Evolutionary conservation across 1,140 invertebrate genomes (phyloP).

Genomic region (Phenacoccus solenopsis): DNA sequence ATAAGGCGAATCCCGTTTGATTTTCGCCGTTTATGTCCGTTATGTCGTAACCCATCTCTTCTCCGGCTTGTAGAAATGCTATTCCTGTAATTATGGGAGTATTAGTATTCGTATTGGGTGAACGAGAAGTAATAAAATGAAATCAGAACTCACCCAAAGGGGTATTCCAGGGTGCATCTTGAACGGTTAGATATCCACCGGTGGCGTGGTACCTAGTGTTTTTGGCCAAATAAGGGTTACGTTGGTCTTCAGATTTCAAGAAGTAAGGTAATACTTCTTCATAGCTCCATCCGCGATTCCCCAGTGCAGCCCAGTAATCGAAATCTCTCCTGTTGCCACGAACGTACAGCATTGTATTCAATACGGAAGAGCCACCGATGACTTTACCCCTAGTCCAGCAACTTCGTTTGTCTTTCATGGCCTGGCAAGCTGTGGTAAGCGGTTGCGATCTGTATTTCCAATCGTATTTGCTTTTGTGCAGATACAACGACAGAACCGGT

Average conservation of each 20-base stretch:
- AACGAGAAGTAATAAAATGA: not conserved
- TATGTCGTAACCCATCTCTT: constrained; percentile 80
- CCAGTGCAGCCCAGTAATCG: constrained; percentile 76
- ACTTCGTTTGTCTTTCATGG: constrained; percentile 64
- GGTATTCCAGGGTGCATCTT: constrained; percentile 66
- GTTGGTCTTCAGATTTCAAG: constrained; percentile 69
- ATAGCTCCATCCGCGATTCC: constrained; percentile 81
- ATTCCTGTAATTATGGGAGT: constrained; percentile 32
- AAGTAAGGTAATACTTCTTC: constrained; percentile 79
- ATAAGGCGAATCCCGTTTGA: constrained; percentile 68
- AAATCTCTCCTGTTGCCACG: constrained; percentile 80
- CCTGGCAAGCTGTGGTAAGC: constrained; percentile 68
- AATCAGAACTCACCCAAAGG: constrained; percentile 44
- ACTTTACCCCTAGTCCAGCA: constrained; percentile 72
- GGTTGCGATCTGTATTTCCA: constrained; percentile 87
- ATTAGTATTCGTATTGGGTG: too few species aligned
- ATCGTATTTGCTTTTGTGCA: constrained; percentile 81
- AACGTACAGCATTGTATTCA: constrained; percentile 86
- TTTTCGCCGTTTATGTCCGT: constrained; percentile 60
- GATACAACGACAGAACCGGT: constrained; percentile 65
- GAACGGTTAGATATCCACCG: constrained; percentile 66
- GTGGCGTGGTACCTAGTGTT: constrained; percentile 54
- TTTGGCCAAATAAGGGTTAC: constrained; percentile 63
- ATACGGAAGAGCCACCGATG: constrained; percentile 57
- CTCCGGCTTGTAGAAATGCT: constrained; percentile 74